These are phyloP conservation scores for Aleiodes testaceus DNA, from an alignment of 2,888 invertebrate species.

Conservation along the genomic window DNA sequence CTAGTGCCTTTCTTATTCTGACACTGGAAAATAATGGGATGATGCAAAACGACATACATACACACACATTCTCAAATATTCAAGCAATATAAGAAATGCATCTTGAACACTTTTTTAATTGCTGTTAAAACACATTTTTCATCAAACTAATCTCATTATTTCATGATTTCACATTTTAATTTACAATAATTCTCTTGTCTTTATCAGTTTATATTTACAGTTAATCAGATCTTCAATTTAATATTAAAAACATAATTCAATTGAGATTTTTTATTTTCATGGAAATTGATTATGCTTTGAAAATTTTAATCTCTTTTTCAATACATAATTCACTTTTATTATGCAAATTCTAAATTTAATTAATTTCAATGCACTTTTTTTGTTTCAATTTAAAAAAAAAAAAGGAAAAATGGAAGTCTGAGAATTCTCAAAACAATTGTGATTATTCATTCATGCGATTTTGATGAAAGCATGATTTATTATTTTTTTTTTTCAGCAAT, in stretches of 20 bases:
- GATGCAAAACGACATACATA: conserved; percentile 1
- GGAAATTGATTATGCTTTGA: too few relatives aligned
- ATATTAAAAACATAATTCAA: background rate
- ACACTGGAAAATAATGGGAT: background rate
- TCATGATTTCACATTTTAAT: background rate
- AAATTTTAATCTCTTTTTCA: too few relatives aligned
- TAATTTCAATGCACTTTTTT: too few relatives aligned
- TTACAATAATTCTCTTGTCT: conserved; percentile 19
- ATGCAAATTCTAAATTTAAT: too few relatives aligned
- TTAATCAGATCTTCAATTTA: background rate
- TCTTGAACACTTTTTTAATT: conserved; percentile 15
- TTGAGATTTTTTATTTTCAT: too few relatives aligned
- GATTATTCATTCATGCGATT: too few relatives aligned
- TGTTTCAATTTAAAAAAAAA: too few relatives aligned
- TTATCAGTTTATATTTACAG: conserved; percentile 1
- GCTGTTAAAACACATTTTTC: background rate
- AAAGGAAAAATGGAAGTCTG: too few relatives aligned
- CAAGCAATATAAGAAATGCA: conserved; percentile 24
- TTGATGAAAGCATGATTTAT: background rate
- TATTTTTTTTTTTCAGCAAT: background rate
- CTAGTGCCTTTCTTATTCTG: background rate
- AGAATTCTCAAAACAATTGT: too few relatives aligned
- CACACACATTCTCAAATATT: conserved; percentile 9
- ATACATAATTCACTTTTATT: too few relatives aligned
- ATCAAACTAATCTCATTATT: background rate